phyloP scores from a whole-genome alignment of 1,140 invertebrate species.

The Magallana ariakensis region DNA sequence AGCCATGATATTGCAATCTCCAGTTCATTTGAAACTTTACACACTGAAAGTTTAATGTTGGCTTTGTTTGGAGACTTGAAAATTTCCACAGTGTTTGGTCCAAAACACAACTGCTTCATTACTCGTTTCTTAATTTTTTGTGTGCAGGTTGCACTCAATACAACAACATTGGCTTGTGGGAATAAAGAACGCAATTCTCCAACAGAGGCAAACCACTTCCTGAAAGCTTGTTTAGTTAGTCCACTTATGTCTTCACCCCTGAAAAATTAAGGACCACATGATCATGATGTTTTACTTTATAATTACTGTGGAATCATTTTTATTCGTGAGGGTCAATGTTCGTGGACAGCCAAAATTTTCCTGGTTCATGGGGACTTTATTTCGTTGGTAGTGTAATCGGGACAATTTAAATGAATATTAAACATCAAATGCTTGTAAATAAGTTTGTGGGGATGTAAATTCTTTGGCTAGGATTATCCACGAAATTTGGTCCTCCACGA shows the following conservation, averaged over 20 bases:
- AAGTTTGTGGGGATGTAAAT: too few relatives aligned
- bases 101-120: not conserved
- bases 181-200: constrained; percentile 27
- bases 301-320: not conserved
- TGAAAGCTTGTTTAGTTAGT: constrained; percentile 1
- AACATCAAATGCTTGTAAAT: too few relatives aligned
- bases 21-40: not conserved
- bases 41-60: not conserved
- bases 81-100: not conserved
- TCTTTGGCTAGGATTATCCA: not conserved
- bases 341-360: not conserved
- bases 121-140: constrained; percentile 17
- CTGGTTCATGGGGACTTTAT: not conserved
- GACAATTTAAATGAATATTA: not conserved
- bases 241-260: constrained; percentile 22
- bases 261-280: not conserved
- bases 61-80: not conserved
- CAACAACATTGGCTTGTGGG: not conserved
- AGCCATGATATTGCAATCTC: constrained; percentile 5
- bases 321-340: not conserved
- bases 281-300: not conserved
- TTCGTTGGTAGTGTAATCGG: not conserved
- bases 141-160: constrained; percentile 30
- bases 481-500: too few relatives aligned
- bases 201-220: constrained; percentile 22